These are phyloP conservation scores for Arctopsyche grandis DNA, from an alignment of 1,140 invertebrate genomes.

Conservation along the genomic window DNA sequence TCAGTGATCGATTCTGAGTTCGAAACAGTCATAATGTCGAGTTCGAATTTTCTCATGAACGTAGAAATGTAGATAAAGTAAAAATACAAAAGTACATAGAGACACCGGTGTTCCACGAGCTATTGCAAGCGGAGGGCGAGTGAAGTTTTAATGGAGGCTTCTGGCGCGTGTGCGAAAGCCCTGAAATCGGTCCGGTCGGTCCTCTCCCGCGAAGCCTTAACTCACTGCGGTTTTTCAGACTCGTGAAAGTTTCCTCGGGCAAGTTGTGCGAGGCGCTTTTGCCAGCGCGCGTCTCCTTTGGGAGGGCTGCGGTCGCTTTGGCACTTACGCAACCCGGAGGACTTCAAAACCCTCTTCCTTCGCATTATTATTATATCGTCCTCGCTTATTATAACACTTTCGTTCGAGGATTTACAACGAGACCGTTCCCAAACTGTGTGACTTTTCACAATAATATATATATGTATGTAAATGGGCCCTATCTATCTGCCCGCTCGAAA, in stretches of 20 bases:
- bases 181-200: slow-evolving; percentile 34
- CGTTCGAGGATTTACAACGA: too few relatives aligned
- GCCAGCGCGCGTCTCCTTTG: slow-evolving; percentile 34
- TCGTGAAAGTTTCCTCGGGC: slow-evolving; percentile 45
- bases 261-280: slow-evolving; percentile 33
- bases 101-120: not conserved
- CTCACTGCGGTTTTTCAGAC: slow-evolving; percentile 49
- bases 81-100: too few relatives aligned
- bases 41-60: too few relatives aligned
- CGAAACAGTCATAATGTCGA: too few relatives aligned
- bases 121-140: not conserved
- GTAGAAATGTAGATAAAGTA: too few relatives aligned
- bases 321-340: slow-evolving; percentile 38
- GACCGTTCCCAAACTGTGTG: too few relatives aligned
- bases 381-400: too few relatives aligned
- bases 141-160: slow-evolving; percentile 33
- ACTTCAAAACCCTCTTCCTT: slow-evolving; percentile 16
- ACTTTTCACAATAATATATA: too few relatives aligned
- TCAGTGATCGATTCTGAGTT: too few relatives aligned
- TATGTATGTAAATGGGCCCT: too few relatives aligned
- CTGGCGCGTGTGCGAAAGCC: slow-evolving; percentile 3
- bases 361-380: slow-evolving; percentile 17
- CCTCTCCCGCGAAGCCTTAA: slow-evolving; percentile 39
- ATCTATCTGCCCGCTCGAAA: too few relatives aligned
- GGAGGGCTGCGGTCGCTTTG: slow-evolving; percentile 50